phyloP scores from a whole-genome alignment of 2,888 invertebrate species.

The Xestia xanthographa region DNA sequence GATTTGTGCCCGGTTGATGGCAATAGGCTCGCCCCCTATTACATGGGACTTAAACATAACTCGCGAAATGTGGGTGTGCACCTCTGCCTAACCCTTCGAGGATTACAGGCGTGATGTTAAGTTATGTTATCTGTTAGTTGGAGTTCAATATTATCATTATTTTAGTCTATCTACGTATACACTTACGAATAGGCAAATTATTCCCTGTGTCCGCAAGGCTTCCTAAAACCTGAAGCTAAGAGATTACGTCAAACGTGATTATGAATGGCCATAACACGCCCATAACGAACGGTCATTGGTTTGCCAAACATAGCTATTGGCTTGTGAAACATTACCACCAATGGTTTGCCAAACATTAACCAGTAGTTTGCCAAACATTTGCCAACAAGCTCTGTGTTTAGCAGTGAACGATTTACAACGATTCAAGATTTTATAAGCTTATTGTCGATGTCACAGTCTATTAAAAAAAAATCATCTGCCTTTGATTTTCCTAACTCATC shows the following conservation, averaged over 20 bases:
- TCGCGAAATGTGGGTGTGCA: no score
- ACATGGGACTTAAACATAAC: no score
- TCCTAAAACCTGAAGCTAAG: conserved; percentile 5
- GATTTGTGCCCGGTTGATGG: no score
- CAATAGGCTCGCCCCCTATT: no score
- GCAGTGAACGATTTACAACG: background rate
- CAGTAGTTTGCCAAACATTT: background rate
- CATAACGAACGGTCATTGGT: background rate
- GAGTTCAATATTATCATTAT: background rate
- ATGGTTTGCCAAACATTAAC: background rate
- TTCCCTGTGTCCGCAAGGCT: background rate
- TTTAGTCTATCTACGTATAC: background rate
- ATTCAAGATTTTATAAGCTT: background rate
- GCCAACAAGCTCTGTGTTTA: background rate
- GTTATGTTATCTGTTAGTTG: background rate
- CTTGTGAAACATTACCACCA: conserved; percentile 8
- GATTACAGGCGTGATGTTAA: no score
- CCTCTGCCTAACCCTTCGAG: no score
- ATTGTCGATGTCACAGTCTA: background rate
- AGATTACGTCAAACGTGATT: conserved; percentile 25
- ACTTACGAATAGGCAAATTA: background rate
- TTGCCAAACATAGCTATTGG: conserved; percentile 11
- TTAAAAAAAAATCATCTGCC: background rate
- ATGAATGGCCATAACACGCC: conserved; percentile 15
- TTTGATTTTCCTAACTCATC: background rate